Conservation (phyloP, 2,797 vertebrate species). For the Myotis vivesi region DNA sequence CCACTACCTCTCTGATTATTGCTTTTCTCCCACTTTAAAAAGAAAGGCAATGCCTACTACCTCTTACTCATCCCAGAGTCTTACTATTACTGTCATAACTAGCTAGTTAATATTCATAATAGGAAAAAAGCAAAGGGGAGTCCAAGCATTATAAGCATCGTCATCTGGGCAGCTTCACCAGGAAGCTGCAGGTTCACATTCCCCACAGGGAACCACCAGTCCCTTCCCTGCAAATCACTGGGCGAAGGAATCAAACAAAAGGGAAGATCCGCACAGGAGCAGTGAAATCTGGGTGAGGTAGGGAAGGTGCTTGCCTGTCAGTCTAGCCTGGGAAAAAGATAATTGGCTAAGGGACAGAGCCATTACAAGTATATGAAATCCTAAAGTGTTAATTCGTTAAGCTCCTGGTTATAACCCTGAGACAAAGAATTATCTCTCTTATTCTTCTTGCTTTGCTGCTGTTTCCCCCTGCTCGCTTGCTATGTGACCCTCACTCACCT, state of each 20-base stretch:
- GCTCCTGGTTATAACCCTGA: not conserved
- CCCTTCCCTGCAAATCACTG: not conserved
- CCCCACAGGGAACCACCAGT: not conserved
- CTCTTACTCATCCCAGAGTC: not conserved
- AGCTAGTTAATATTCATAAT: not conserved
- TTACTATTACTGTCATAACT: not conserved
- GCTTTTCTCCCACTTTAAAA: not conserved
- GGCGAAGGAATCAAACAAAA: not conserved
- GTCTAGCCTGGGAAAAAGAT: not conserved
- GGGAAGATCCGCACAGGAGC: not conserved
- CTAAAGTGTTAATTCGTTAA: not conserved
- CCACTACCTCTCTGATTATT: not conserved
- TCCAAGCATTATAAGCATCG: not conserved
- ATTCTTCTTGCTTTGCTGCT: not conserved
- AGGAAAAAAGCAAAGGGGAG: not conserved
- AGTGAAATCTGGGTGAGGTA: not conserved
- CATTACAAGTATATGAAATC: not conserved
- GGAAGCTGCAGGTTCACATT: not conserved
- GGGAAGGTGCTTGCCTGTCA: not conserved
- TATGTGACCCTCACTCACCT: not conserved
- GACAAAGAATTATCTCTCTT: not conserved
- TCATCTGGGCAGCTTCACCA: not conserved
- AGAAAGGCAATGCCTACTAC: not conserved
- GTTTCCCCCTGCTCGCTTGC: not conserved
- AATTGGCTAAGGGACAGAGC: not conserved